Evolutionary conservation across 92 coral and sea anemone genomes (phyloP).

Genomic region (Scolanthus callimorphus): DNA sequence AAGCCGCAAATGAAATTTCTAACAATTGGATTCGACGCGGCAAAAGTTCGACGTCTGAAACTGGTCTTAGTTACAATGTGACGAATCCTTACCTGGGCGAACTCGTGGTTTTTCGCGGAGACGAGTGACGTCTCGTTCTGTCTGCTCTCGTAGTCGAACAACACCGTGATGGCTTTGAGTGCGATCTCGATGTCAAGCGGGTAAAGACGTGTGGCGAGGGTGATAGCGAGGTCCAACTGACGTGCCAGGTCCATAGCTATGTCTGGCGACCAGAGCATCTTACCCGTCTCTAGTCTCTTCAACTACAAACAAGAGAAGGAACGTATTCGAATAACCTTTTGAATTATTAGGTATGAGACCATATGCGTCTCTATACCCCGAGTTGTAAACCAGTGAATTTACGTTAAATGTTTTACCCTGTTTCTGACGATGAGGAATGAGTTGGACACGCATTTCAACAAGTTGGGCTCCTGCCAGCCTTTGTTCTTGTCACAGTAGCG

Average conservation of each 20-base stretch:
- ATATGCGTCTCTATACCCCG: too few relatives aligned
- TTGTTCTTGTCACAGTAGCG: constrained; percentile 77
- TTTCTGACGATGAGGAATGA: constrained; percentile 56
- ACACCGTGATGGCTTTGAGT: constrained; percentile 61
- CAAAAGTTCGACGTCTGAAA: too few relatives aligned
- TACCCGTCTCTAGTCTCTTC: constrained; percentile 48
- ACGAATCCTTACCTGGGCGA: constrained; percentile 88
- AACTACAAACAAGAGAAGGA: too few relatives aligned
- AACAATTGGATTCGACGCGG: too few relatives aligned
- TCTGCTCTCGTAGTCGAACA: constrained; percentile 88
- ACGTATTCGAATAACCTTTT: too few relatives aligned
- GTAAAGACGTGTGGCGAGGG: constrained; percentile 74
- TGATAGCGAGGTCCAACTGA: constrained; percentile 60
- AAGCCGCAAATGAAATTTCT: too few relatives aligned
- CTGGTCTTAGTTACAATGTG: too few relatives aligned
- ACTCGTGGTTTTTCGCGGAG: constrained; percentile 85
- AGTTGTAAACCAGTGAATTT: too few relatives aligned
- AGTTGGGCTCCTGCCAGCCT: constrained; percentile 91
- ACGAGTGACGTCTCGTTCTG: constrained; percentile 82
- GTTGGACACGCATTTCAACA: constrained; percentile 77
- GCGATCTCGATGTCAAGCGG: constrained; percentile 85
- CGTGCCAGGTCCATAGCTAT: constrained; percentile 74
- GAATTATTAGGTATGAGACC: too few relatives aligned
- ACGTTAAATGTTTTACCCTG: constrained; percentile 52
- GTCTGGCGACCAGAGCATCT: constrained; percentile 61